phyloP scores from a whole-genome alignment of 2,888 invertebrate species.

The Acronicta leporina region DNA sequence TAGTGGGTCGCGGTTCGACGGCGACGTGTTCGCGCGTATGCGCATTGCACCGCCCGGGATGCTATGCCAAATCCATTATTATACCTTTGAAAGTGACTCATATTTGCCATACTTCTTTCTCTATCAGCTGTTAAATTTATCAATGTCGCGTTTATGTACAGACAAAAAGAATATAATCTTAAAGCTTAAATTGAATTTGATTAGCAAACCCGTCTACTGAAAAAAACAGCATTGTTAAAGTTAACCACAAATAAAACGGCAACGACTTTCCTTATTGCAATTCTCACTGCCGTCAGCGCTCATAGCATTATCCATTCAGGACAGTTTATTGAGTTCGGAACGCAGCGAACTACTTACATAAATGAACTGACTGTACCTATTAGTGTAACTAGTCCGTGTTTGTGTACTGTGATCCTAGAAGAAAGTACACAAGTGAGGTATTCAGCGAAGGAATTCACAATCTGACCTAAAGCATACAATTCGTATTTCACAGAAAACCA shows the following conservation, averaged over 20 bases:
- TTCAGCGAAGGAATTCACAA: constrained; percentile 25
- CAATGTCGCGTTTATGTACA: background rate
- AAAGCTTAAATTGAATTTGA: constrained; percentile 12
- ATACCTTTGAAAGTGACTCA: constrained; percentile 47
- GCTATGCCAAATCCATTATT: constrained; percentile 72
- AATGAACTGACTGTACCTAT: constrained; percentile 49
- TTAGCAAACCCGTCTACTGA: background rate
- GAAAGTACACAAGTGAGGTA: constrained; percentile 16
- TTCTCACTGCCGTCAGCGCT: constrained; percentile 20
- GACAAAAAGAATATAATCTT: background rate
- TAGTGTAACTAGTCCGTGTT: constrained; percentile 37
- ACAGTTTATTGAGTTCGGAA: constrained; percentile 42
- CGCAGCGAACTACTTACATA: constrained; percentile 49
- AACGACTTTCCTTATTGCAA: constrained; percentile 34
- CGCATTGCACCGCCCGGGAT: constrained; percentile 61
- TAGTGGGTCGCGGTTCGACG: constrained; percentile 79
- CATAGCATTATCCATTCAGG: constrained; percentile 43
- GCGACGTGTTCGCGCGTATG: constrained; percentile 55
- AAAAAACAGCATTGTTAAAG: constrained; percentile 31
- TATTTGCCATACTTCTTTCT: background rate
- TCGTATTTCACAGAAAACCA: constrained; percentile 24
- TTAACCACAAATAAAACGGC: constrained; percentile 31
- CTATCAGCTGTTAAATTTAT: background rate
- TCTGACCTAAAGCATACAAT: constrained; percentile 27
- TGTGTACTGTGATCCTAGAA: constrained; percentile 23